Evolutionary conservation across 2,888 invertebrate species (phyloP).

Genomic region (Acrobasis suavella): DNA sequence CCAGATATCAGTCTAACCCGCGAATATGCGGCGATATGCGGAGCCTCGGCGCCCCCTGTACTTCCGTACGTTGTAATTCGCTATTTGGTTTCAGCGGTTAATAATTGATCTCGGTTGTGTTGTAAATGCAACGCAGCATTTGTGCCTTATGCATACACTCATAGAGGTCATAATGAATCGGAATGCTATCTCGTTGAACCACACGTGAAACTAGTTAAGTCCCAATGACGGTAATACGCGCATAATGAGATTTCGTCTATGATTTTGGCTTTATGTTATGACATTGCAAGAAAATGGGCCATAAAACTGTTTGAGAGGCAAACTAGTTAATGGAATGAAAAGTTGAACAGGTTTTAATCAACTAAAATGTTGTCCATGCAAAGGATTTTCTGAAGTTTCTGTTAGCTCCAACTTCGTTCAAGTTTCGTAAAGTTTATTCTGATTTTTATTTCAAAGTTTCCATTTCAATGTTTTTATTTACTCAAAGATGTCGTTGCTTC

Average conservation of each 20-base stretch:
- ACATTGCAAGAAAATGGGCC: slow-evolving; percentile 28
- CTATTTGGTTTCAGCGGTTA: slow-evolving; percentile 41
- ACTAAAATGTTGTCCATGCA: slow-evolving; percentile 37
- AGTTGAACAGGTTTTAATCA: slow-evolving; percentile 36
- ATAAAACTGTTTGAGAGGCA: slow-evolving; percentile 30
- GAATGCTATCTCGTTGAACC: slow-evolving; percentile 12
- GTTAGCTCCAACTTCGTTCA: slow-evolving; percentile 29
- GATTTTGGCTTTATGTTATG: slow-evolving; percentile 21
- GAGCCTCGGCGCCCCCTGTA: slow-evolving; percentile 28
- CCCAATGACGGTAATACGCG: slow-evolving; percentile 30
- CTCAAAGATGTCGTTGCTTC: slow-evolving; percentile 22
- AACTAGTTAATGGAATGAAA: slow-evolving; percentile 33
- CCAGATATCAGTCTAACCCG: slow-evolving; percentile 55
- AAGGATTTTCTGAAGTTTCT: slow-evolving; percentile 34
- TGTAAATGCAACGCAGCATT: slow-evolving; percentile 23
- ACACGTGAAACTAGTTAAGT: slow-evolving; percentile 29
- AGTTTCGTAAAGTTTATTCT: slow-evolving; percentile 30
- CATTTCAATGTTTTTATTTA: slow-evolving; percentile 24
- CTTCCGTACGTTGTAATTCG: slow-evolving; percentile 35
- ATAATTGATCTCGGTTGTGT: slow-evolving; percentile 43
- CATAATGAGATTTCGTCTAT: slow-evolving; percentile 38
- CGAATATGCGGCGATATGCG: slow-evolving; percentile 35
- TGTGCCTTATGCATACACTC: slow-evolving; percentile 24
- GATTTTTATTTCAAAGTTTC: slow-evolving; percentile 31
- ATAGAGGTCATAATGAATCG: slow-evolving; percentile 26